These are phyloP conservation scores for Atlantisia rogersi DNA, from an alignment of 2,113 vertebrate genomes.

Conservation along the genomic window DNA sequence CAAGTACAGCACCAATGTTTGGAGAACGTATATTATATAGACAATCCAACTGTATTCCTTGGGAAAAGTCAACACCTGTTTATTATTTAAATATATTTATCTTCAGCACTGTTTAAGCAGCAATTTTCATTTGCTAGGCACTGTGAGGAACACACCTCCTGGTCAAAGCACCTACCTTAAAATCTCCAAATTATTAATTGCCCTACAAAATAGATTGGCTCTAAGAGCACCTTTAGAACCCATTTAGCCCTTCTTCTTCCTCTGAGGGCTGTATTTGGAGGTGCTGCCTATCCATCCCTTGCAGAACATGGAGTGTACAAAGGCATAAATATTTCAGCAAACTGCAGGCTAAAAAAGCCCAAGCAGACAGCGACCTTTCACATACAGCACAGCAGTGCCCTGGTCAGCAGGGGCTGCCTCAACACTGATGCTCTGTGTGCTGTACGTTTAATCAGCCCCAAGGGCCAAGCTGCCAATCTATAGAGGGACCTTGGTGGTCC, in stretches of 20 bases:
- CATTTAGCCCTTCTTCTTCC: not conserved
- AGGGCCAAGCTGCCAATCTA: slow-evolving; percentile 15
- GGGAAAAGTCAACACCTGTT: not conserved
- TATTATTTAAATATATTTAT: not conserved
- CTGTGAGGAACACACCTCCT: not conserved
- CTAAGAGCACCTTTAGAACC: not conserved
- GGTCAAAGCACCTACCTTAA: not conserved
- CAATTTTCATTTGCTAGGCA: not conserved
- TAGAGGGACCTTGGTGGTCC: not conserved
- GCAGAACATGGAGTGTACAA: not conserved
- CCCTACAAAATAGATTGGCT: not conserved
- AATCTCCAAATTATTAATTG: not conserved
- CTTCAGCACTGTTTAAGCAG: not conserved
- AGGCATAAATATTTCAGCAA: fast-evolving
- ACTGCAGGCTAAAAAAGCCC: not conserved
- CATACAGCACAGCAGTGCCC: not conserved
- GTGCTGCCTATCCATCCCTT: not conserved
- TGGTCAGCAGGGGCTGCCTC: not conserved
- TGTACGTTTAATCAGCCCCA: slow-evolving; percentile 14
- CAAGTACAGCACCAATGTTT: not conserved
- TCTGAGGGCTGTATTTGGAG: not conserved
- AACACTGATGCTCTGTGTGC: not conserved
- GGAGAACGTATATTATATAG: not conserved
- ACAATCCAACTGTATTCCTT: not conserved
- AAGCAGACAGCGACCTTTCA: not conserved